Conservation (phyloP, 2,797 vertebrate species). For the Sternarchorhynchus goeldii region DNA sequence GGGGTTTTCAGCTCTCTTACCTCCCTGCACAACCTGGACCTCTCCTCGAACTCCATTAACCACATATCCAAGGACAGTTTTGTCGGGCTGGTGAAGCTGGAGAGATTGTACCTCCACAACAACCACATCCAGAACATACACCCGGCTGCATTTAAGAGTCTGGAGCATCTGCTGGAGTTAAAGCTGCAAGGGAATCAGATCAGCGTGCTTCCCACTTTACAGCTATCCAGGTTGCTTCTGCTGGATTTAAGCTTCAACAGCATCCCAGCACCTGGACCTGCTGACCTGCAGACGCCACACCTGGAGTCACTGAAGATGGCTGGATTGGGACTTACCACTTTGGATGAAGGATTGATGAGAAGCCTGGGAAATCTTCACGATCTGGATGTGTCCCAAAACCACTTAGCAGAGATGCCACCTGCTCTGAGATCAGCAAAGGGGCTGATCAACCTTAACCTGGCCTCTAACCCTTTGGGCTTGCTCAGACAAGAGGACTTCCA, state of each 20-base stretch:
- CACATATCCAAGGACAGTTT: constrained; percentile 90
- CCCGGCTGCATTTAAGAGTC: constrained; percentile 80
- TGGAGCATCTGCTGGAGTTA: constrained; percentile 88
- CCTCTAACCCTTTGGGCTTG: constrained; percentile 83
- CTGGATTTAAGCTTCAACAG: constrained; percentile 90
- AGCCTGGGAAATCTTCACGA: constrained; percentile 86
- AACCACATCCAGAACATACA: constrained; percentile 90
- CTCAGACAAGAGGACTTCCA: constrained; percentile 80
- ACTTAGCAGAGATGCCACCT: constrained; percentile 75
- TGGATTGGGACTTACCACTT: constrained; percentile 77
- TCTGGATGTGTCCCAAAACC: constrained; percentile 89
- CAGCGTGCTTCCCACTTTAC: constrained; percentile 76
- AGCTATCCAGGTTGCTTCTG: constrained; percentile 84
- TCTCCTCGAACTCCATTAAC: constrained; percentile 86
- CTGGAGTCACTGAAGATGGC: constrained; percentile 87
- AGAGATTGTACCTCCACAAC: constrained; percentile 89
- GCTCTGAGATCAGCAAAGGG: constrained; percentile 79
- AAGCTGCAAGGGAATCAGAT: constrained; percentile 91
- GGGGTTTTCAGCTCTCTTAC: constrained; percentile 83
- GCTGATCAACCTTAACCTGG: constrained; percentile 84
- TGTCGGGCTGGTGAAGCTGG: constrained; percentile 83
- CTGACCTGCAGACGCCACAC: constrained; percentile 77
- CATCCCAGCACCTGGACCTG: constrained; percentile 72
- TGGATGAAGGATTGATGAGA: constrained; percentile 82
- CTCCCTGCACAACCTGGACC: constrained; percentile 88